Evolutionary conservation across 2,797 vertebrate species (phyloP), one percentile per base, ranked within the genome.

Genomic region (Paratrypauchen microcephalus): DNA sequence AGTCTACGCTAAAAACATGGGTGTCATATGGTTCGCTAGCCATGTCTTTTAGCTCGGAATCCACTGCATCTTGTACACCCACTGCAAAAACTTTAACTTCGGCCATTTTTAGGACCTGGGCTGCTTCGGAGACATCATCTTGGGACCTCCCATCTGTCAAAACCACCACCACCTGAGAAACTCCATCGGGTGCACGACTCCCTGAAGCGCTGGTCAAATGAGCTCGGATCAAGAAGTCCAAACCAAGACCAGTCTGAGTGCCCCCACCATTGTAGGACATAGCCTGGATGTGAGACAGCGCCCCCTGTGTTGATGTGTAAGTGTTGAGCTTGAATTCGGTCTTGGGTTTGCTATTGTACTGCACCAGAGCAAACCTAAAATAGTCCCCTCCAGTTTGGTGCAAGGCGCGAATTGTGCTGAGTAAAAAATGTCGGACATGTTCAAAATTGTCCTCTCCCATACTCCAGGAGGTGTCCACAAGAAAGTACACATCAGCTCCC

Each of bases 381-480:
- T 90, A 86, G 80, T 83, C 91, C 83, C 82, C 83, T 85, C 89
- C 92, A 77, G 91, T 90, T 84, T 89, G 89, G 83, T 92, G 92
- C 91, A 95, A 92, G 76, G 94, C 89, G 76, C 94, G 87, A 88
- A 94, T 87, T 89, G 95, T 91, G 90, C 88, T 93, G 92, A 89
- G 95, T 23, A 96, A 87, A 94, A 97, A 96, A 81, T 93, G 88
- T 84, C 89, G 93, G 85, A 97, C 60, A n/a, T 94, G 93, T 80
- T 94, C 93, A 94, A 96, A 96, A 89, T 94, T 95, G 80, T 95
- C 92, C 74, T 93, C 79, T 78, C 94, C 94, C 88, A 95, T 86
- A 90, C 91, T 96, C 94, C 95, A 91, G 78, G 95, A 96, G 78
- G 95, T 92, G 92, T 97, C 96, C 91, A 97, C 95, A 92, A 98